Base-by-base conservation (phyloP, 1,140 invertebrate species). In the Monochamus saltuarius region DNA sequence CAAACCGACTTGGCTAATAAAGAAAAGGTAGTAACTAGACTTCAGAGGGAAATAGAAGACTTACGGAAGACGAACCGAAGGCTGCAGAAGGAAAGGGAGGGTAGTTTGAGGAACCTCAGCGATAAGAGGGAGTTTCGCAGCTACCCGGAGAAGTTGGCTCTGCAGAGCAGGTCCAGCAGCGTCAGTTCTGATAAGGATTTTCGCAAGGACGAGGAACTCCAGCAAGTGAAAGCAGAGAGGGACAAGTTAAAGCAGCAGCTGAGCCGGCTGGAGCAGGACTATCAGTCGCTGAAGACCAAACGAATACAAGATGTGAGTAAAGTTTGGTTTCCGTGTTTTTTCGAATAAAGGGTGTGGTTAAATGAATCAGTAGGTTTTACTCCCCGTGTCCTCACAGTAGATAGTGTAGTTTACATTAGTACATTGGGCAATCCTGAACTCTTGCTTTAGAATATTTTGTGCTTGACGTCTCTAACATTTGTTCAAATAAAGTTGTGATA, bases 31-130 rank as follows among this genome's bases (percentile, higher is more conserved):
- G 80, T 90, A 38, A 74, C 78, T 17, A 87, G 88, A 56, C 73
- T 91, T 1, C 88, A 84, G 9, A 85, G 86, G 56, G 89, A 92
- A 65, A 78, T 87, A 19, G 88, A 90, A 14, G 89, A 91, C 42
- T 69, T 87, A 14, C 85, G 84, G 64, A 90, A 89, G 69, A 89
- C 87, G 16, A 89, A 89, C 69, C 77, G 82, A 54, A 85, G 85
- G 70, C 72, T 91, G 60, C 88, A 90, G 69, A 89, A 86, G 57
- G 88, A 90, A 70, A 82, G 87, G 59, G 88, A 90, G 72, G 80
- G 82, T 76, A 83, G 79, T 69, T 72, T 80, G 19, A 70, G 67
- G 75, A 74, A 67, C 67, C 58, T 64, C 68, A 75, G 54, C 62
- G 73, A 61, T 36, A 70, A 49, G 67, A 69, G 73, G 60, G 73